Evolutionary conservation across 2,888 invertebrate species (phyloP).

Genomic region (Poecilobothrus nobilitatus): DNA sequence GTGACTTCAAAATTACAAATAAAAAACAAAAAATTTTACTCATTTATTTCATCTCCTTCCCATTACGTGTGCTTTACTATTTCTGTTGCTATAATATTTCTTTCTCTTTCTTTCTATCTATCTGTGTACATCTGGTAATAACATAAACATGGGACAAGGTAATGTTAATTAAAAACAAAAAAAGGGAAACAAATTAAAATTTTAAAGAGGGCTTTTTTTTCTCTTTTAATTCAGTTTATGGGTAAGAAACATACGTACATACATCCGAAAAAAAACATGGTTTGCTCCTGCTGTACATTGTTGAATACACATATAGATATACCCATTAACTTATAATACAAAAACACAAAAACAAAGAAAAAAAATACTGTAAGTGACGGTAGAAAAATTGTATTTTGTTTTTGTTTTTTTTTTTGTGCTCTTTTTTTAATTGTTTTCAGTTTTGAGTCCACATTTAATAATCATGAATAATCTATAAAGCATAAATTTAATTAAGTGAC

Average conservation of each 20-base stretch:
- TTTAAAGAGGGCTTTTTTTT: slow-evolving; percentile 1
- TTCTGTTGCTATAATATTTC: background rate
- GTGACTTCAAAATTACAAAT: too few species aligned
- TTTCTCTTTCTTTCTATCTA: slow-evolving; percentile 3
- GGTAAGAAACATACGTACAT: background rate
- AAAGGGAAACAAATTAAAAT: slow-evolving; percentile 6
- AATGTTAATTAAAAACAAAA: slow-evolving; percentile 6
- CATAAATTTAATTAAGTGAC: slow-evolving; percentile 6
- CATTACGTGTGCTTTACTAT: background rate
- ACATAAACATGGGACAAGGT: slow-evolving; percentile 6
- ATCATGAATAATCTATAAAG: slow-evolving; percentile 6
- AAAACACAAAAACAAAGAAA: background rate
- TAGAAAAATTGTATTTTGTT: background rate
- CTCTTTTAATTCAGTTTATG: background rate
- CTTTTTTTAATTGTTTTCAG: background rate
- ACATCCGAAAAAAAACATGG: background rate
- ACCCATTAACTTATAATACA: background rate
- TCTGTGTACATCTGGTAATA: slow-evolving; percentile 4
- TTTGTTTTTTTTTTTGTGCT: background rate
- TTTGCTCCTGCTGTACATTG: background rate
- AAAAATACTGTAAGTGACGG: background rate
- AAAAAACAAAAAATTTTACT: too few species aligned
- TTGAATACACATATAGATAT: background rate
- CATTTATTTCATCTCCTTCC: too few species aligned
- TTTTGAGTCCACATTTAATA: background rate